These are phyloP conservation scores for Martes martes DNA, from an alignment of 2,113 vertebrate species.

Conservation along the genomic window DNA sequence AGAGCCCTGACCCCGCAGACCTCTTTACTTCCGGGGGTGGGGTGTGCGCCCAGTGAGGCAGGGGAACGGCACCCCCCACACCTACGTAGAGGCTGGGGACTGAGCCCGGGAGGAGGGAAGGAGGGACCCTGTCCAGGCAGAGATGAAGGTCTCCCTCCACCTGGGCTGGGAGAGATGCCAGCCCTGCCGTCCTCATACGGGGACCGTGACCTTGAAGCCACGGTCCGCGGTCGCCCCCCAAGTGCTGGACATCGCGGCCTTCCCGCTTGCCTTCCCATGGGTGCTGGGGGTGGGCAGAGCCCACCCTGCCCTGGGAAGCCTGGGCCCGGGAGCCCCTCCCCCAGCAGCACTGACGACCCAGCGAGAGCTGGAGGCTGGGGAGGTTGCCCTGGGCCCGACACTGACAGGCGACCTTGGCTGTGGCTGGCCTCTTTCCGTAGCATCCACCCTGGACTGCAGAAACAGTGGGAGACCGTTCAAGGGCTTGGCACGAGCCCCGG, in stretches of 20 bases:
- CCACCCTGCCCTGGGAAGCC: not conserved
- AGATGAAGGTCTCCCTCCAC: not conserved
- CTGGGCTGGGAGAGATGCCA: not conserved
- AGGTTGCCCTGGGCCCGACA: not conserved
- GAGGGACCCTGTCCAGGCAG: not conserved
- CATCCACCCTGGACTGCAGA: fast-evolving
- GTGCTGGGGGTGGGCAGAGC: not conserved
- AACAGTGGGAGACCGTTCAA: not conserved
- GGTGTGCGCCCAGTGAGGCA: not conserved
- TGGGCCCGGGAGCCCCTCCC: not conserved
- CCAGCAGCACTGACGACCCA: fast-evolving
- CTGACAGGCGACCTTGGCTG: not conserved
- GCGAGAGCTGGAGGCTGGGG: not conserved
- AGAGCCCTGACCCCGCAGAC: not conserved
- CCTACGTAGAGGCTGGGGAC: not conserved
- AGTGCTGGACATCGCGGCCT: not conserved
- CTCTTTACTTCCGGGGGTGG: not conserved
- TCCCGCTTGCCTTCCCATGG: not conserved
- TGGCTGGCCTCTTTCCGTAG: too few species aligned
- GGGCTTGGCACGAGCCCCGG: too few species aligned
- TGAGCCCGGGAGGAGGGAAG: not conserved
- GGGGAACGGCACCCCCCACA: fast-evolving
- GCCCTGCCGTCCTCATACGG: not conserved
- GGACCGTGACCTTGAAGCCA: not conserved
- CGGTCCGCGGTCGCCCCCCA: fast-evolving